Conservation (phyloP, 2,797 vertebrate genomes). For the Neomorphus geoffroyi region DNA sequence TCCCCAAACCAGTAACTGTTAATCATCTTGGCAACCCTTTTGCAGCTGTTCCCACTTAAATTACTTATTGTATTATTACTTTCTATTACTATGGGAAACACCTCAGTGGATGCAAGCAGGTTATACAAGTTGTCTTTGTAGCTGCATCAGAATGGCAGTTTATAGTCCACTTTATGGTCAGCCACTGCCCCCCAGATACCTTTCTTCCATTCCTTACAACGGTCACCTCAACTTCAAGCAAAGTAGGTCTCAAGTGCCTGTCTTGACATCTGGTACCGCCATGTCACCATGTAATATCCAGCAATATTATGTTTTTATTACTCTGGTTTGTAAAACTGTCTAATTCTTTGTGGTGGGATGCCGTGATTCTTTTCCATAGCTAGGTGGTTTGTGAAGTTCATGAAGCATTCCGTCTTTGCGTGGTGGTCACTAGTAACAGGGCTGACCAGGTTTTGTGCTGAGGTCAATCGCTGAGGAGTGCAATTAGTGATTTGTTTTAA, state of each 20-base stretch:
- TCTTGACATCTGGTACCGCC: not conserved
- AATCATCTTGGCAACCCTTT: not conserved
- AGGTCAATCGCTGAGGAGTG: not conserved
- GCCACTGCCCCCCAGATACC: not conserved
- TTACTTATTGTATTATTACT: not conserved
- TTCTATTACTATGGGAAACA: not conserved
- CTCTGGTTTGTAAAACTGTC: not conserved
- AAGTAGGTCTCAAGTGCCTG: rapidly evolving
- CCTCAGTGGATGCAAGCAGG: not conserved
- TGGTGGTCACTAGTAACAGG: not conserved
- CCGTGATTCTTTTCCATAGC: not conserved
- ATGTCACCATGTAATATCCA: not conserved
- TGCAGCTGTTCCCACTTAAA: not conserved
- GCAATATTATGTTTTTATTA: not conserved
- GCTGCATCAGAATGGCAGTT: not conserved
- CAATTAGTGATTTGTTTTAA: not conserved
- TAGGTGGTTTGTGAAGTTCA: not conserved
- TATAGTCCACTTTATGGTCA: not conserved
- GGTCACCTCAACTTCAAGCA: not conserved
- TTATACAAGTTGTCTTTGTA: not conserved
- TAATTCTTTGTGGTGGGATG: not conserved
- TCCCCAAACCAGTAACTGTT: not conserved
- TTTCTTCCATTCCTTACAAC: not conserved
- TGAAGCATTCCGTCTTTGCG: not conserved
- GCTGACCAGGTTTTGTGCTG: not conserved